Percentiles rank a stretch among this genome's conserved stretches.
These are phyloP conservation scores for Aegotheles bennettii DNA, from an alignment of 2,113 vertebrate genomes.

Conservation along the genomic window DNA sequence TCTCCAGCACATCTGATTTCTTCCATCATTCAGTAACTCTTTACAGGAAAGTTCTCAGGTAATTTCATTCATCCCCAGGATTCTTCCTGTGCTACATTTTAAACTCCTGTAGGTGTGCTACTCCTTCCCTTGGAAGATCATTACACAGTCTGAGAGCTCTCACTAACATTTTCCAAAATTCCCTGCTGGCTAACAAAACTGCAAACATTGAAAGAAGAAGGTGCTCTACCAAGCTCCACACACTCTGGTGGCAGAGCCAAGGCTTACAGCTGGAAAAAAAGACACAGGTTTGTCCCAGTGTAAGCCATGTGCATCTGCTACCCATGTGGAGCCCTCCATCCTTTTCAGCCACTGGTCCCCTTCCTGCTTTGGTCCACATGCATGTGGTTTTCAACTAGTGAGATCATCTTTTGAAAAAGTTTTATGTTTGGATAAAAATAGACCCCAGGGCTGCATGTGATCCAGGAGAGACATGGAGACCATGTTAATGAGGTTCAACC, in stretches of 20 bases:
- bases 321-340: not conserved
- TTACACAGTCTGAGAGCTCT: not conserved
- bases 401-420: not conserved
- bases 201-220: not conserved
- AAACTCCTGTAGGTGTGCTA: not conserved
- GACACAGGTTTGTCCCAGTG: not conserved
- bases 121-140: not conserved
- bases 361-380: constrained; percentile 1
- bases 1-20: not conserved
- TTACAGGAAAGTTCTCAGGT: not conserved
- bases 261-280: not conserved
- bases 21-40: not conserved
- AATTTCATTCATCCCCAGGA: not conserved
- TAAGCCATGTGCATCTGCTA: constrained; percentile 3
- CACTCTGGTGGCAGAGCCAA: not conserved
- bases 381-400: not conserved
- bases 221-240: not conserved
- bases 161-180: constrained; percentile 3
- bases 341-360: not conserved
- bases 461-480: not conserved
- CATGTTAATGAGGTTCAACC: not conserved
- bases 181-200: not conserved
- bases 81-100: not conserved
- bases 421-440: not conserved
- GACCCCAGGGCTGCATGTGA: not conserved